Base-by-base conservation (phyloP, 2,113 vertebrate genomes). In the Lepus timidus region DNA sequence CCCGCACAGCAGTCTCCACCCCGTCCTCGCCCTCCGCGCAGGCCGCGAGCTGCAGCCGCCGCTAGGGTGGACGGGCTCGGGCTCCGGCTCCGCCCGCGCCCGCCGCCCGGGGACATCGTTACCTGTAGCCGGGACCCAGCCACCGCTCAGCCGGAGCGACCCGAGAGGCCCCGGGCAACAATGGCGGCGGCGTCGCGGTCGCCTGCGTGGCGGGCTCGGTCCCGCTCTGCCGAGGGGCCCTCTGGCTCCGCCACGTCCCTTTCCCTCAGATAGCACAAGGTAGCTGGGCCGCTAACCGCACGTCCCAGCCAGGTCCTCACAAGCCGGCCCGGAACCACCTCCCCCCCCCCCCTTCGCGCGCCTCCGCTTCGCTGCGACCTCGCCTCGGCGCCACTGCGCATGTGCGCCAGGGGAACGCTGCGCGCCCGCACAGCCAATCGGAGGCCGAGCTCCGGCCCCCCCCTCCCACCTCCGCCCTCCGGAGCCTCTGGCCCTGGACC, bases 371-470 rank as follows among this genome's bases (percentile, higher is more conserved):
- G 11, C 92, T 7, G 68, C 58, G 94, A 93, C 95, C 96, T 96
- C 97, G 92, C 96, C 97, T 96, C 64, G 29, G 78, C 51, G 82
- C 82, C 90, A 95, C 85, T 90, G 96, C 96, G 97, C 97, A 96
- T 96, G 97, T 88, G 96, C 95, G 4, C 20, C 9, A 3, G 70
- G 85, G 29, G 51, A 82, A 44, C 96, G 76, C 94, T 85, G 78
- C 94, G 94, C 85, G 93, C 65, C 70, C 36, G 20, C 83, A 0
- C 31, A 90, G 82, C 92, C 96, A 96, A 95, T 97, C 4, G 36
- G 78, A 95, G 78, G 23, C 62, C 6, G 55, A 62, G 52, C 20
- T 33, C 9, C 25, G 19, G 62, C 9, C 78, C 33, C 81, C 61
- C 51, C 2, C 4, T 17, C 75, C 51, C 0, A 58, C 78, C 33